phyloP scores from a whole-genome alignment of 92 coral and sea anemone species.

The Blastomussa wellsi region DNA sequence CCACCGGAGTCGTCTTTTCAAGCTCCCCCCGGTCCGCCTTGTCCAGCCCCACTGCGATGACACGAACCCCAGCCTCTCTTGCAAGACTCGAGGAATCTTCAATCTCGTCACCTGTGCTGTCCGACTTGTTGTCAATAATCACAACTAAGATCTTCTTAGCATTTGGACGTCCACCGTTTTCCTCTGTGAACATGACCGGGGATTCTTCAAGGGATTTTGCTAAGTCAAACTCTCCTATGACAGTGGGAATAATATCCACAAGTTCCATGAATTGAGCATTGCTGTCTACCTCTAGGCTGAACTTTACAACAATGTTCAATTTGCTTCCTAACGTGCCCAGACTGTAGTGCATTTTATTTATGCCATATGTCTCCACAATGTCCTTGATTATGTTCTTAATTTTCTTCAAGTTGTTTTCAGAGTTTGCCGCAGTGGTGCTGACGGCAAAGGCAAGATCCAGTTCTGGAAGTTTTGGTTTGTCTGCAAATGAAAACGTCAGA shows the following conservation, averaged over 20 bases:
- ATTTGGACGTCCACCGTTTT: constrained; percentile 69
- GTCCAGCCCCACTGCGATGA: constrained; percentile 62
- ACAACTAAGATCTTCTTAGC: constrained; percentile 89
- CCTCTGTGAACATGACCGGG: constrained; percentile 55
- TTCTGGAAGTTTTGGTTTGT: constrained; percentile 40
- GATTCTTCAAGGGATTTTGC: constrained; percentile 63
- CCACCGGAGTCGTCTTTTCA: constrained; percentile 49
- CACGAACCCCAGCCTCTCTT: constrained; percentile 60
- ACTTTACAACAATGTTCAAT: constrained; percentile 39
- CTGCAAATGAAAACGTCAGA: not conserved
- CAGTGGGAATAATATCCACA: constrained; percentile 32
- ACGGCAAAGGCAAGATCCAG: constrained; percentile 56
- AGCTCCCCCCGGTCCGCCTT: constrained; percentile 57
- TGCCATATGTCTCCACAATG: constrained; percentile 67
- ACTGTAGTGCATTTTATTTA: constrained; percentile 56
- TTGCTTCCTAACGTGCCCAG: constrained; percentile 50
- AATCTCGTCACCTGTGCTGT: constrained; percentile 60
- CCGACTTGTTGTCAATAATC: constrained; percentile 72
- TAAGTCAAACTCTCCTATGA: constrained; percentile 62
- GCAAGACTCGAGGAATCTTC: constrained; percentile 55
- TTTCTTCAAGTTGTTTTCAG: constrained; percentile 56
- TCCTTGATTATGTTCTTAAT: constrained; percentile 65
- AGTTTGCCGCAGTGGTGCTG: constrained; percentile 40
- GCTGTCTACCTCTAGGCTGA: constrained; percentile 43
- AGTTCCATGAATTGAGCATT: constrained; percentile 39